Conservation (phyloP, 2,888 invertebrate species). For the Uropetala carovei region DNA sequence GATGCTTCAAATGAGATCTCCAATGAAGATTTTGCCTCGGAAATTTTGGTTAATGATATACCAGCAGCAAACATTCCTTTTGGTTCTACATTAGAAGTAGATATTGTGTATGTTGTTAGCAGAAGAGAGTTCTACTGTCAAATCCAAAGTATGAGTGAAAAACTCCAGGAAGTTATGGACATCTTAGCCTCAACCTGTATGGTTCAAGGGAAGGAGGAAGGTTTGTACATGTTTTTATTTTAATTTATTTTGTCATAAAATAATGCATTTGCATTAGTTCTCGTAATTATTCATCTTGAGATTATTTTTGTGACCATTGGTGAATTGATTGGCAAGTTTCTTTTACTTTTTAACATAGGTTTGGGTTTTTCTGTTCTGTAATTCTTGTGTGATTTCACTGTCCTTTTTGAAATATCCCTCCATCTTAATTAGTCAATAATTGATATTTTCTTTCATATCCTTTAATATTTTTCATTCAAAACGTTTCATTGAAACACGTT, state of each 20-base stretch:
- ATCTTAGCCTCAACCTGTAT: background rate
- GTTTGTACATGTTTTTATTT: background rate
- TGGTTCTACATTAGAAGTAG: background rate
- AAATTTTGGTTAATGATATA: background rate
- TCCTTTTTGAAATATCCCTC: background rate
- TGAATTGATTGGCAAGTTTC: no score
- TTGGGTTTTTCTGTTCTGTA: no score
- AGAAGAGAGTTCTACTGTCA: slow-evolving; percentile 47
- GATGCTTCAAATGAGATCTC: background rate
- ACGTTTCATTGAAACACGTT: no score
- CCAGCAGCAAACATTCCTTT: background rate
- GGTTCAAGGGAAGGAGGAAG: slow-evolving; percentile 31
- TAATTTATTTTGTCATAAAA: background rate
- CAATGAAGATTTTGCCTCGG: background rate
- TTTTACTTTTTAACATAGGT: no score
- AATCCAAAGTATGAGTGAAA: background rate
- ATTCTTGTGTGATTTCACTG: background rate
- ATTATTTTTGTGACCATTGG: no score
- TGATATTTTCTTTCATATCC: no score
- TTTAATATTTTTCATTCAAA: no score
- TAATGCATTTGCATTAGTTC: background rate
- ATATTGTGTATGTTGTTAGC: slow-evolving; percentile 7
- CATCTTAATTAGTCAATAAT: no score
- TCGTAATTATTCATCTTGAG: no score
- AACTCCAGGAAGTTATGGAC: slow-evolving; percentile 42